Conservation (phyloP, 2,797 vertebrate species). For the Phrynocephalus vlangalii region DNA sequence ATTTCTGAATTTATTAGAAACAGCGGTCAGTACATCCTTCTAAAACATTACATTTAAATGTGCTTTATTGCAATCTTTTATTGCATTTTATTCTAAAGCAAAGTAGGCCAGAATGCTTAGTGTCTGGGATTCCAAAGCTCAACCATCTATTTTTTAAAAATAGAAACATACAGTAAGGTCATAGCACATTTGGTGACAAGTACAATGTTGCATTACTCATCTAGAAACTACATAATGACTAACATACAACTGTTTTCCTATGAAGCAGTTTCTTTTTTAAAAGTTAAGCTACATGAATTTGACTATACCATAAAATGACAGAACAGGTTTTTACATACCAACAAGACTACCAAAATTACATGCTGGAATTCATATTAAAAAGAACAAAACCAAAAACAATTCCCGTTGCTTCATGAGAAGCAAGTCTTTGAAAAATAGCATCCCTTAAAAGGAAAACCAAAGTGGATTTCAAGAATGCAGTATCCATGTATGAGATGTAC, state of each 20-base stretch:
- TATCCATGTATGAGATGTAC: constrained; percentile 62
- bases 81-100: constrained; percentile 80
- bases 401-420: constrained; percentile 66
- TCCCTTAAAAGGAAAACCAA: constrained; percentile 70
- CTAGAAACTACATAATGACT: constrained; percentile 84
- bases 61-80: constrained; percentile 83
- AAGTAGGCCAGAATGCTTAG: constrained; percentile 80
- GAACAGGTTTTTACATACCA: constrained; percentile 94
- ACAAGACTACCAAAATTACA: constrained; percentile 96
- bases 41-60: constrained; percentile 74
- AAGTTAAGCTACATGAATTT: constrained; percentile 81
- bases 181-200: constrained; percentile 80
- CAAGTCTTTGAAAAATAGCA: constrained; percentile 65
- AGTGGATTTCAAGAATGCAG: constrained; percentile 53
- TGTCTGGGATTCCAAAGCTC: constrained; percentile 78
- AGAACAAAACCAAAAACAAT: constrained; percentile 53
- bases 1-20: constrained; percentile 74
- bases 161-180: constrained; percentile 73
- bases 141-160: constrained; percentile 76
- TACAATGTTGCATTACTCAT: constrained; percentile 80
- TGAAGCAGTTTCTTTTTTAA: constrained; percentile 74
- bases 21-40: constrained; percentile 76
- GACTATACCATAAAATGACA: constrained; percentile 93
- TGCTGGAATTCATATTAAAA: constrained; percentile 91
- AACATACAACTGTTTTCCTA: constrained; percentile 78